Conservation (phyloP, 1,140 invertebrate species). For the Nasonia vitripennis region DNA sequence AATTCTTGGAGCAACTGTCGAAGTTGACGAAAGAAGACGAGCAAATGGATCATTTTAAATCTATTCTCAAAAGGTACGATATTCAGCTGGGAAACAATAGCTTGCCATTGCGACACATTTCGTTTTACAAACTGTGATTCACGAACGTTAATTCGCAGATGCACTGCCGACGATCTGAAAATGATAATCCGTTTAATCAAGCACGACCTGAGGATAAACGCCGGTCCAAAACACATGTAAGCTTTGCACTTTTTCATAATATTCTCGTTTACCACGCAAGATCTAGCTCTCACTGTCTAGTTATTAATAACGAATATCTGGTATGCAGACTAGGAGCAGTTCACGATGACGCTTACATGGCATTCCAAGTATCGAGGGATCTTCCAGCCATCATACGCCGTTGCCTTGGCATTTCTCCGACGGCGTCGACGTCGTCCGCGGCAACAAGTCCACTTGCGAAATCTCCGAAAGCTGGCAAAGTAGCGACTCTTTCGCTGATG, state of each 20-base stretch:
- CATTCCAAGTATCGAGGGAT: constrained; percentile 90
- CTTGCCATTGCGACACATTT: neutral
- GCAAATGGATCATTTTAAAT: constrained; percentile 85
- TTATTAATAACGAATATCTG: neutral
- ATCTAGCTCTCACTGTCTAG: neutral
- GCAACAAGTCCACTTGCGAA: constrained; percentile 58
- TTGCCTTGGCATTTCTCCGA: constrained; percentile 65
- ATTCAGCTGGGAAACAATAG: neutral
- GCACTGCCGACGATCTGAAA: constrained; percentile 89
- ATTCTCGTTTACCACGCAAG: neutral
- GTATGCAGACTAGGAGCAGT: constrained; percentile 82
- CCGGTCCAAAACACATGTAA: constrained; percentile 93
- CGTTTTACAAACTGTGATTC: neutral
- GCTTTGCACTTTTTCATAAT: constrained; percentile 54
- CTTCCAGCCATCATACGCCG: constrained; percentile 83
- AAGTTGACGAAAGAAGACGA: constrained; percentile 91
- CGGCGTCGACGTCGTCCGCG: constrained; percentile 10
- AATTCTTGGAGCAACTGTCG: constrained; percentile 83
- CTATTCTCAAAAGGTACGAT: constrained; percentile 79
- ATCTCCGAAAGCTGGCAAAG: constrained; percentile 68
- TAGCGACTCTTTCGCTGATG: constrained; percentile 79
- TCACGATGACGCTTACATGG: constrained; percentile 89
- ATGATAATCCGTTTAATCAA: constrained; percentile 92
- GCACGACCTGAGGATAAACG: constrained; percentile 93
- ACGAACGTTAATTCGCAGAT: constrained; percentile 74